These are phyloP conservation scores for Ophraella communa DNA, from an alignment of 2,888 invertebrate species.

Conservation along the genomic window DNA sequence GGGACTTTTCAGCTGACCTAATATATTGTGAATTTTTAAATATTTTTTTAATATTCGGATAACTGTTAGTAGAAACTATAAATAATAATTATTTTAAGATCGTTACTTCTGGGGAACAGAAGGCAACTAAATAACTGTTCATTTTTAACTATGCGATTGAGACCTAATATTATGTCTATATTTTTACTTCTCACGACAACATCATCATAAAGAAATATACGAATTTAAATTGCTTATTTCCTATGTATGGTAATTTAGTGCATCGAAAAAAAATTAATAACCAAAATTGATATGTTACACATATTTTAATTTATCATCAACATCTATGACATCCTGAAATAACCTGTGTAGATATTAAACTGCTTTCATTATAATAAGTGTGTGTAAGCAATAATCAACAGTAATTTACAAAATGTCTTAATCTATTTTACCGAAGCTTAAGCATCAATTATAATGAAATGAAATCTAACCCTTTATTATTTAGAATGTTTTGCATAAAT, in stretches of 20 bases:
- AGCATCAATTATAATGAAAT: not conserved
- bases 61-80: too few relatives aligned
- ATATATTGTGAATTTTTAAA: too few relatives aligned
- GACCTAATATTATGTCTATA: not conserved
- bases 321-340: not conserved
- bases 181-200: not conserved
- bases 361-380: not conserved
- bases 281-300: not conserved
- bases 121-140: not conserved
- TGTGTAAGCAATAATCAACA: conserved; percentile 3
- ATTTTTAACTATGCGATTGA: not conserved
- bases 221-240: not conserved
- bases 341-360: not conserved
- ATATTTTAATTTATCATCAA: not conserved
- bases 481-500: not conserved
- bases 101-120: not conserved
- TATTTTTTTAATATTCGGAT: too few relatives aligned
- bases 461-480: not conserved
- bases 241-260: not conserved
- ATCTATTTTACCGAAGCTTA: not conserved
- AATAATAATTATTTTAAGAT: not conserved
- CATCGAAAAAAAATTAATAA: not conserved
- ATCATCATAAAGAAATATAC: not conserved
- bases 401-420: not conserved
- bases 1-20: too few relatives aligned